These are phyloP conservation scores for Willowsia nigromaculata DNA, from an alignment of 2,888 invertebrate genomes.

Conservation along the genomic window DNA sequence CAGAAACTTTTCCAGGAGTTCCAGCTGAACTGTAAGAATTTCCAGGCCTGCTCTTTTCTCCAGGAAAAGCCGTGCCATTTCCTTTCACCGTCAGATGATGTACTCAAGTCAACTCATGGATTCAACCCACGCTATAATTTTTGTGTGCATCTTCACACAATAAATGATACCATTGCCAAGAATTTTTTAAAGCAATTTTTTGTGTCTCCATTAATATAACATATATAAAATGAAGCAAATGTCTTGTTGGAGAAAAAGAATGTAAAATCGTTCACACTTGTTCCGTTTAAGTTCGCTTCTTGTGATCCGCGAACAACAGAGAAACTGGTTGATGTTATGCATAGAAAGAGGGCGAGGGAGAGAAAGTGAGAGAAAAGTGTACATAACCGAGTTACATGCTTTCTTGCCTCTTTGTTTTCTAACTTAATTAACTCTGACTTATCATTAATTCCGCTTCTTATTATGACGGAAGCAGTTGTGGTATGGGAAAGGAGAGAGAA, in stretches of 20 bases:
- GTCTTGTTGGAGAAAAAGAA: too few relatives aligned
- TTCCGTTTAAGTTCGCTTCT: too few relatives aligned
- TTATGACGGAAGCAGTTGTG: constrained; percentile 14
- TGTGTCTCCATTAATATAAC: too few relatives aligned
- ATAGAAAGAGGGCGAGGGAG: too few relatives aligned
- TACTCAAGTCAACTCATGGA: background rate
- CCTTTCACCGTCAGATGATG: background rate
- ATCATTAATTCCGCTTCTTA: constrained; percentile 44
- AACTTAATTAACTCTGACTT: constrained; percentile 49
- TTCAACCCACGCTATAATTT: background rate
- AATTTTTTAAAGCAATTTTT: too few relatives aligned
- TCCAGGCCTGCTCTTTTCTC: background rate
- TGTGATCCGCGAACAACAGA: too few relatives aligned
- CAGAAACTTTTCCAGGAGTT: background rate
- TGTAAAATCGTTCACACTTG: too few relatives aligned
- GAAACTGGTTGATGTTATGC: too few relatives aligned
- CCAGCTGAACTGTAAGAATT: too few relatives aligned
- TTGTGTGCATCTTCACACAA: too few relatives aligned
- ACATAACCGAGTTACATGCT: background rate
- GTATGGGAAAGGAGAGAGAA: background rate
- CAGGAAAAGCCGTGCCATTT: background rate
- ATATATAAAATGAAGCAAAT: too few relatives aligned
- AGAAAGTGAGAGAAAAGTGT: background rate
- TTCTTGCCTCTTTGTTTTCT: constrained; percentile 5
- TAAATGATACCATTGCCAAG: too few relatives aligned